Base-by-base conservation (phyloP, 2,888 invertebrate species). In the Exephanes ischioxanthus region DNA sequence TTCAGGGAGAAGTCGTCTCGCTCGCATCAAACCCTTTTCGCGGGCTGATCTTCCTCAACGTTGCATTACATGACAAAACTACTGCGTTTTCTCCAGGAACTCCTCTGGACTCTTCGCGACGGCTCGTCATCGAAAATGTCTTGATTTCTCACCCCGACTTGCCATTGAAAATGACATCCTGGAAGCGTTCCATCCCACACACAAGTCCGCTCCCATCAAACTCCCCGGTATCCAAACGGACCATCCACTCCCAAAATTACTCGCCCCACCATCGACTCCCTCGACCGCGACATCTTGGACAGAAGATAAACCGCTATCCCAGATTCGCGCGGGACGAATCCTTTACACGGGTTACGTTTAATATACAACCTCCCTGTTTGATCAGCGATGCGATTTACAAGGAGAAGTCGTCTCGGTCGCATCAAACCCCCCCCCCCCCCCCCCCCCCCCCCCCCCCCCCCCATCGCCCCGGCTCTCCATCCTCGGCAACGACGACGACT, bases 321-420 rank as follows among this genome's bases (percentile, higher is more conserved):
- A 55, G 58, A 87, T 85, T 86, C 86, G 83, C 79, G 33, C 61
- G 37, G 41, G 63, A 33, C 68, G 78, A 41, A 82, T 72, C 76
- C 76, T 84, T 84, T 63, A 90, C 87, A 41, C 88, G 87, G 89
- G 90, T 91, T 90, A 88, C 91, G 91, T 92, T 93, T 93, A 94
- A 94, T 93, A 93, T 93, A 93, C 92, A 92, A 92, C 90, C 90
- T 75, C 72, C 90, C 90, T 92, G 93, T 94, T 94, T 94, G 94
- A 94, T 94, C 93, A 93, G 90, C 92, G 93, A 93, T 92, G 93
- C 93, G 93, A 94, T 94, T 93, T 93, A 91, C 91, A 91, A 93
- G 91, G 90, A 93, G 90, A 70, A 83, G 83, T 82, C 86, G 77
- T 82, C 85, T 83, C 84, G 86, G 77, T 86, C 84, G 55, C 68